Evolutionary conservation across 2,888 invertebrate species (phyloP).

Genomic region (Daptonema setosum): DNA sequence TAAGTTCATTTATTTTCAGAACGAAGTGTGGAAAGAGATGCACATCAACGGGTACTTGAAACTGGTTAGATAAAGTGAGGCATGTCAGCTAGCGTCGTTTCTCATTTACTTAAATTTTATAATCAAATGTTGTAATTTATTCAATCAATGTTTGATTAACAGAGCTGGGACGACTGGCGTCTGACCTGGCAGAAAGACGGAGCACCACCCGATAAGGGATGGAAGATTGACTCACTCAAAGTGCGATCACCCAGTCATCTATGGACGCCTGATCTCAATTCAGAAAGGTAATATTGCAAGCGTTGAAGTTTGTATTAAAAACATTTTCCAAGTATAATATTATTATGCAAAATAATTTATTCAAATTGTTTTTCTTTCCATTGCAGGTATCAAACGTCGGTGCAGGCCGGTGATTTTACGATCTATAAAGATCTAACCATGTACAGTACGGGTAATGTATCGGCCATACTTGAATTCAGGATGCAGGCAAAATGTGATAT

Average conservation of each 20-base stretch:
- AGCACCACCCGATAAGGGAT: slow-evolving; percentile 14
- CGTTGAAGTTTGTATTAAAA: not conserved
- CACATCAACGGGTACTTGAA: slow-evolving; percentile 19
- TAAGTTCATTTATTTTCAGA: slow-evolving; percentile 9
- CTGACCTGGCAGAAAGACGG: slow-evolving; percentile 20
- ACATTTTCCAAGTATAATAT: too few relatives aligned
- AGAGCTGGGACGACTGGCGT: slow-evolving; percentile 20
- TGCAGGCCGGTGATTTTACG: slow-evolving; percentile 17
- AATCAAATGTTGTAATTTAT: not conserved
- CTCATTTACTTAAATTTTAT: not conserved
- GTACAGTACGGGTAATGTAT: slow-evolving; percentile 16
- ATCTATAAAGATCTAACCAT: slow-evolving; percentile 12
- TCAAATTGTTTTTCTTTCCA: not conserved
- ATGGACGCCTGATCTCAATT: slow-evolving; percentile 20
- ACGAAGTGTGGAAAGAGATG: slow-evolving; percentile 23
- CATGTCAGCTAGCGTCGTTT: not conserved
- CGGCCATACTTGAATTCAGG: slow-evolving; percentile 16
- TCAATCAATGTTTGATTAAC: not conserved
- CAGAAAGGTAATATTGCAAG: slow-evolving; percentile 12
- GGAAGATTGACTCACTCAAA: slow-evolving; percentile 15
- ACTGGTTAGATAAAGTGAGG: slow-evolving; percentile 10
- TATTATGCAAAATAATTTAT: too few relatives aligned
- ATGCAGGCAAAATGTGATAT: slow-evolving; percentile 18
- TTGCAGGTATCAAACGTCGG: slow-evolving; percentile 16
- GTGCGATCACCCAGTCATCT: slow-evolving; percentile 16